Evolutionary conservation across 2,113 vertebrate genomes (phyloP).

Genomic region (Salvator merianae): DNA sequence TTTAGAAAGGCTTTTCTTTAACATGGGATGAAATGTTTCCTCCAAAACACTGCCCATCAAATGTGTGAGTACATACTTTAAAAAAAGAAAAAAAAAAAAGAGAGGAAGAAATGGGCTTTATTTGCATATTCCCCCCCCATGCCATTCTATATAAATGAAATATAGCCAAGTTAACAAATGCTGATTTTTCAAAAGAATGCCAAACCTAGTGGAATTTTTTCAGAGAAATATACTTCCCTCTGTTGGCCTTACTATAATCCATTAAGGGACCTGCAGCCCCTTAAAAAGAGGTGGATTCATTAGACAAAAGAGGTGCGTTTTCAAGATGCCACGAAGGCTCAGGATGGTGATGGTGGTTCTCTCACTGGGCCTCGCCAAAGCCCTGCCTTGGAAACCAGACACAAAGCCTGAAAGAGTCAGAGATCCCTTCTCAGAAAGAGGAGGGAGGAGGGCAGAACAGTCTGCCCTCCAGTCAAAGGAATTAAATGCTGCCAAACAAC

Average conservation of each 20-base stretch:
- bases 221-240: background rate
- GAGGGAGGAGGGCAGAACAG: background rate
- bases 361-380: background rate
- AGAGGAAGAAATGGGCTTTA: too few species aligned
- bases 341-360: too few species aligned
- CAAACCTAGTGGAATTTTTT: background rate
- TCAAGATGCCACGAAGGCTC: background rate
- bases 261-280: background rate
- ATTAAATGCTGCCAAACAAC: background rate
- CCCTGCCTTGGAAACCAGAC: background rate
- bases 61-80: too few species aligned
- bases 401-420: background rate
- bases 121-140: background rate
- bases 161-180: background rate
- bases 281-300: background rate
- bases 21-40: too few species aligned
- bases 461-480: background rate
- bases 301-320: too few species aligned
- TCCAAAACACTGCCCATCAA: too few species aligned
- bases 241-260: background rate
- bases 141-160: background rate
- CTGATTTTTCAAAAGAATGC: background rate
- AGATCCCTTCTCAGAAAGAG: background rate
- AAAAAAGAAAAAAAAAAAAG: too few species aligned
- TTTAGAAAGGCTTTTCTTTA: too few species aligned